Evolutionary conservation across 1,140 invertebrate species (phyloP).

Genomic region (Zaprionus capensis): DNA sequence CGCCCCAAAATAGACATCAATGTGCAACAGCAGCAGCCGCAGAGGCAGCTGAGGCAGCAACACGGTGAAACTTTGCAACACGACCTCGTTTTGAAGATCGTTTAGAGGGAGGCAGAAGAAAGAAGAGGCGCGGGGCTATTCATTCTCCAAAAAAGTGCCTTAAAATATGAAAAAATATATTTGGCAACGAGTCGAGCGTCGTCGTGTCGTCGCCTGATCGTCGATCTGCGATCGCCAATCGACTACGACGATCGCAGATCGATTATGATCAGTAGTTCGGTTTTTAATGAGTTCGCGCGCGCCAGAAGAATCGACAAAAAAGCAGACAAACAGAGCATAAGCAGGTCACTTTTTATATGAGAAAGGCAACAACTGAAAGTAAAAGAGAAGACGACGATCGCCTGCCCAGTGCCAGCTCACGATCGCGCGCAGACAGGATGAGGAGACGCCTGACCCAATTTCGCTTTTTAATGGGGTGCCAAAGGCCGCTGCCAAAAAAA

Average conservation of each 20-base stretch:
- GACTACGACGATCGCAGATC: constrained; percentile 23
- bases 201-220: constrained; percentile 22
- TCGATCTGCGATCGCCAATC: not conserved
- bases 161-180: constrained; percentile 54
- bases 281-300: constrained; percentile 79
- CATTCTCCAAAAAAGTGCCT: constrained; percentile 9
- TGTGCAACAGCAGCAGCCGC: constrained; percentile 30
- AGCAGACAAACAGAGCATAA: constrained; percentile 33
- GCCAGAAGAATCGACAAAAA: constrained; percentile 29
- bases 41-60: constrained; percentile 21
- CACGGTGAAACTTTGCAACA: constrained; percentile 62
- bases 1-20: constrained; percentile 76
- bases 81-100: constrained; percentile 40
- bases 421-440: constrained; percentile 58
- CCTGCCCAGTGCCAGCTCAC: not conserved
- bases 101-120: not conserved
- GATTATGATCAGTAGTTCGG: constrained; percentile 63
- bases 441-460: constrained; percentile 68
- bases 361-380: constrained; percentile 73
- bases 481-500: constrained; percentile 65
- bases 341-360: constrained; percentile 67
- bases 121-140: not conserved
- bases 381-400: constrained; percentile 53
- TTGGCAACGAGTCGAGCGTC: constrained; percentile 58
- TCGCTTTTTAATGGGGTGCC: constrained; percentile 79